phyloP scores from a whole-genome alignment of 2,888 invertebrate species.

The Melinaea menophilus region DNA sequence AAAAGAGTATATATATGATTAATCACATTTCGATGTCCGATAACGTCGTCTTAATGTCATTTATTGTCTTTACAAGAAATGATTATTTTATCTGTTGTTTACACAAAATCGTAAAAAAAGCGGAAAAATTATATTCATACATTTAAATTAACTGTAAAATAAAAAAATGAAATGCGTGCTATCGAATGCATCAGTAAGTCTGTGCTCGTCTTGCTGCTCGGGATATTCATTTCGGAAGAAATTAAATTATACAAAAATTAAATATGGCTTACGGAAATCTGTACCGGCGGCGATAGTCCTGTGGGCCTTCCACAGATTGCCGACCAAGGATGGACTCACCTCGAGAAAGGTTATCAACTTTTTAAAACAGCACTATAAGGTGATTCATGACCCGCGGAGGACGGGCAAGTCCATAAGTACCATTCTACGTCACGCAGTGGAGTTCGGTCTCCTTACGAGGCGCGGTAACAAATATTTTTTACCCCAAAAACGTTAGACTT shows the following conservation, averaged over 20 bases:
- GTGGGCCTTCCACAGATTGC: conserved; percentile 57
- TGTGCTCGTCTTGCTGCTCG: conserved; percentile 16
- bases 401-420: conserved; percentile 50
- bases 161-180: conserved; percentile 16
- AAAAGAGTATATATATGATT: no score
- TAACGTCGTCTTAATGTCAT: no score
- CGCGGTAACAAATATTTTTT: conserved; percentile 47
- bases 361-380: conserved; percentile 48
- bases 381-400: conserved; percentile 38
- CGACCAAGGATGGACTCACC: conserved; percentile 47
- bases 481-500: conserved; percentile 9
- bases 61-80: no score
- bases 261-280: conserved; percentile 40
- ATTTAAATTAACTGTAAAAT: conserved; percentile 3
- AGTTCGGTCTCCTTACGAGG: conserved; percentile 54
- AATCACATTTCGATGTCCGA: no score
- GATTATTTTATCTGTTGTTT: no score
- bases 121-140: conserved; percentile 2
- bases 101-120: conserved; percentile 3
- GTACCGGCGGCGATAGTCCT: conserved; percentile 55
- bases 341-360: conserved; percentile 52
- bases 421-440: conserved; percentile 51
- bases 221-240: conserved; percentile 12
- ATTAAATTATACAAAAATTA: conserved; percentile 39
- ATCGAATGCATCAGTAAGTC: conserved; percentile 9